phyloP scores from a whole-genome alignment of 2,797 vertebrate genomes.

The Cetoscarus ocellatus region DNA sequence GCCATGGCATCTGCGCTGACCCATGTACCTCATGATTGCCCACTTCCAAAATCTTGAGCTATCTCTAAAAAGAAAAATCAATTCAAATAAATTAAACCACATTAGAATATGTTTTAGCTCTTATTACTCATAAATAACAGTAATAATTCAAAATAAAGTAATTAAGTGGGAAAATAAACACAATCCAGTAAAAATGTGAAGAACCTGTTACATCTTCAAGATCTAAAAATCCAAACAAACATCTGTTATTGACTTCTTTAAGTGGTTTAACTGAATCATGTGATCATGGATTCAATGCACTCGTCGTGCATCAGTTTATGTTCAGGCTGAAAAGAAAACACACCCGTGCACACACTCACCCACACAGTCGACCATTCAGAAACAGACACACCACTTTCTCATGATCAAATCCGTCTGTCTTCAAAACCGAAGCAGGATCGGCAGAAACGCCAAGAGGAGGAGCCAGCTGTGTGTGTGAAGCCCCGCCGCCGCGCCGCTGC shows the following conservation, averaged over 20 bases:
- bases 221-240: conserved; percentile 24
- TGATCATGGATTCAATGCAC: conserved; percentile 78
- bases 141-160: conserved; percentile 56
- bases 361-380: conserved; percentile 2
- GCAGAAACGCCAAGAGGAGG: conserved; percentile 86
- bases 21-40: too few species aligned
- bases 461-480: conserved; percentile 88
- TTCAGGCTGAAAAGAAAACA: conserved; percentile 67
- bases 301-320: conserved; percentile 83
- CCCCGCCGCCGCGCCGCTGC: conserved; percentile 87
- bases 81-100: conserved; percentile 45
- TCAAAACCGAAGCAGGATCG: conserved; percentile 94
- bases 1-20: too few species aligned
- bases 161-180: conserved; percentile 66
- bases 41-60: too few species aligned
- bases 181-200: conserved; percentile 56
- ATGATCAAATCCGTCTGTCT: conserved; percentile 79
- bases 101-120: conserved; percentile 26
- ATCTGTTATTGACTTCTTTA: conserved; percentile 55
- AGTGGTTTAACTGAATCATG: conserved; percentile 70
- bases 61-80: conserved; percentile 37
- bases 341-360: not conserved
- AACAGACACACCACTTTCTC: conserved; percentile 42
- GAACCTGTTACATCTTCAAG: conserved; percentile 71
- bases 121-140: conserved; percentile 25